phyloP scores from a whole-genome alignment of 2,113 vertebrate genomes.

The Barnardius zonarius region DNA sequence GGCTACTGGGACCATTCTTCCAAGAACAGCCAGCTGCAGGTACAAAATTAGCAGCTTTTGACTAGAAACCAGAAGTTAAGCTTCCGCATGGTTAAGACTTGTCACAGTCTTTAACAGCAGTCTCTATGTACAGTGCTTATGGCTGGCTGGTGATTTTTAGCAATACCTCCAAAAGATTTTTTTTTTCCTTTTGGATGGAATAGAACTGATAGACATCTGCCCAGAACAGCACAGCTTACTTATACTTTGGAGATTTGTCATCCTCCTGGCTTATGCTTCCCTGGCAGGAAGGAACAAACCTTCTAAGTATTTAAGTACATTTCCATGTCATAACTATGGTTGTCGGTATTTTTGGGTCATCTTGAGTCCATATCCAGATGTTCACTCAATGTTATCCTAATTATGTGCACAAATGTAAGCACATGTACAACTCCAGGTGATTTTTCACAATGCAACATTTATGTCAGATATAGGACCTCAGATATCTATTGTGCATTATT shows the following conservation, averaged over 20 bases:
- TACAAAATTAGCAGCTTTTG: not conserved
- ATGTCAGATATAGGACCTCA: not conserved
- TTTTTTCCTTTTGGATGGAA: not conserved
- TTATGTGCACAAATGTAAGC: not conserved
- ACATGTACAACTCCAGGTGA: not conserved
- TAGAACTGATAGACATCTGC: not conserved
- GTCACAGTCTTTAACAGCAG: not conserved
- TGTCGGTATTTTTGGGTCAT: not conserved
- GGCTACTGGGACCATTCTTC: not conserved
- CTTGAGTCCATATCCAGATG: not conserved
- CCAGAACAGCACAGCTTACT: not conserved
- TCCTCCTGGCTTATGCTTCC: not conserved
- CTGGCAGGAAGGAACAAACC: not conserved
- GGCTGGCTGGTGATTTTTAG: not conserved
- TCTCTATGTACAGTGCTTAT: not conserved
- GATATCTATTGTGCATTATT: not conserved
- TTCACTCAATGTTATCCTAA: not conserved
- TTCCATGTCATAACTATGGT: not conserved
- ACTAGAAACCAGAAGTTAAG: not conserved
- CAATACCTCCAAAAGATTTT: not conserved
- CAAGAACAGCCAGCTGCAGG: not conserved
- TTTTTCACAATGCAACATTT: not conserved
- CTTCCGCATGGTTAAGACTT: not conserved
- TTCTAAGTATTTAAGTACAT: not conserved
- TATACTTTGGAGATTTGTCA: not conserved